Conservation (phyloP, 2,113 vertebrate species). For the Grus americana region DNA sequence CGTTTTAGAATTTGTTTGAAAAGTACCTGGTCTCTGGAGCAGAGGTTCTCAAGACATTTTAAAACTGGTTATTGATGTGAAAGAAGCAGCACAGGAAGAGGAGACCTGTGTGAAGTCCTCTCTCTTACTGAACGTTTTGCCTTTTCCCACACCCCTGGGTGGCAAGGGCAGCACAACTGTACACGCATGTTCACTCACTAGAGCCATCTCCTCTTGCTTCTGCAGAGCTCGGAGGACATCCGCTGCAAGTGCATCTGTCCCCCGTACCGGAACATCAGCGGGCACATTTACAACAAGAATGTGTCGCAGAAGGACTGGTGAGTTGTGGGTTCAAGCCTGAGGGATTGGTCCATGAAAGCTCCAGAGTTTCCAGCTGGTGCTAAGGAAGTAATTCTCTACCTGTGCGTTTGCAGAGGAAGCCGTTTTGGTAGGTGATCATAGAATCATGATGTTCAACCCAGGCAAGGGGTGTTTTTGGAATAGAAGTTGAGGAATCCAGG, state of each 20-base stretch:
- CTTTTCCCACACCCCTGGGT: not conserved
- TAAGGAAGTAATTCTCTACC: not conserved
- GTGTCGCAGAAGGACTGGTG: slow-evolving; percentile 96
- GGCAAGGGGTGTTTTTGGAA: not conserved
- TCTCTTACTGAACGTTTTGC: not conserved
- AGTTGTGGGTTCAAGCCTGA: slow-evolving; percentile 32
- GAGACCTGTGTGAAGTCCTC: not conserved
- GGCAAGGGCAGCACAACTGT: not conserved
- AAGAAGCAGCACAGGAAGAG: not conserved
- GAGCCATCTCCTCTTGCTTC: not conserved
- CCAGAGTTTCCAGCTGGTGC: not conserved
- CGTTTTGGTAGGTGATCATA: not conserved
- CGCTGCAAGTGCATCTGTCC: slow-evolving; percentile 97
- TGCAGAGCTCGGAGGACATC: slow-evolving; percentile 90
- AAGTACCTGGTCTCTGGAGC: not conserved
- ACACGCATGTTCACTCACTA: rapidly evolving
- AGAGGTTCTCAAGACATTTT: not conserved
- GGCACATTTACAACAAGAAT: slow-evolving; percentile 93
- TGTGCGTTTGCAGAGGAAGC: not conserved
- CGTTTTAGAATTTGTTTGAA: not conserved
- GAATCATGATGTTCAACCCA: too few species aligned
- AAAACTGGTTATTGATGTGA: not conserved
- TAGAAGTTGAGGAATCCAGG: not conserved
- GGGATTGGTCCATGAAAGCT: rapidly evolving
- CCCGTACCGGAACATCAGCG: slow-evolving; percentile 89